These are phyloP conservation scores for cat (Felis catus) DNA, from an alignment of 2,113 vertebrate species.

Conservation along the genomic window DNA sequence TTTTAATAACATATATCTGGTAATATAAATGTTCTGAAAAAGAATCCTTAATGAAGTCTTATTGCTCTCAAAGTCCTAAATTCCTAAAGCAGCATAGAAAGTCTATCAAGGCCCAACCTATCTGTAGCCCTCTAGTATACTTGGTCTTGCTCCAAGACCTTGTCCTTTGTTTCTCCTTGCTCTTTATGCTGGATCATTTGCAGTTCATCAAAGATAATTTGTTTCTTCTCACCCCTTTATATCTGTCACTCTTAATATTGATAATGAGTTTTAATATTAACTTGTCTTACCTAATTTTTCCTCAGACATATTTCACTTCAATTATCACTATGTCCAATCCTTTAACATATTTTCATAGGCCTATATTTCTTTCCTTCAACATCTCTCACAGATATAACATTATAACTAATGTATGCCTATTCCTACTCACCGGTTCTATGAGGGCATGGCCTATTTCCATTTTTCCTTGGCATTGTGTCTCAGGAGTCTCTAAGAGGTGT, in stretches of 20 bases:
- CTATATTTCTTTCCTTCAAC: neutral
- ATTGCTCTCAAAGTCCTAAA: neutral
- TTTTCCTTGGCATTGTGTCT: neutral
- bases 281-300: neutral
- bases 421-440: neutral
- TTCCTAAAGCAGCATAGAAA: neutral
- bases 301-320: neutral
- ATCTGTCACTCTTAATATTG: neutral
- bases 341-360: neutral
- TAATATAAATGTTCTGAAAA: neutral
- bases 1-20: neutral
- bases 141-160: rapidly evolving
- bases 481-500: neutral
- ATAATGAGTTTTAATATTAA: neutral
- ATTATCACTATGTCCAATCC: neutral
- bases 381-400: neutral
- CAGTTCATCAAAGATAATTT: neutral
- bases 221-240: neutral
- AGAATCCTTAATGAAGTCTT: rapidly evolving
- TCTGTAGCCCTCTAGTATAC: neutral
- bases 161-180: neutral
- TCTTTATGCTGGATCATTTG: neutral
- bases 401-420: neutral
- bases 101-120: neutral
- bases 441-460: neutral